Percentiles rank a stretch among this genome's conserved stretches.
phyloP scores from a whole-genome alignment of 2,797 vertebrate genomes.

The Crypturellus tataupa region DNA sequence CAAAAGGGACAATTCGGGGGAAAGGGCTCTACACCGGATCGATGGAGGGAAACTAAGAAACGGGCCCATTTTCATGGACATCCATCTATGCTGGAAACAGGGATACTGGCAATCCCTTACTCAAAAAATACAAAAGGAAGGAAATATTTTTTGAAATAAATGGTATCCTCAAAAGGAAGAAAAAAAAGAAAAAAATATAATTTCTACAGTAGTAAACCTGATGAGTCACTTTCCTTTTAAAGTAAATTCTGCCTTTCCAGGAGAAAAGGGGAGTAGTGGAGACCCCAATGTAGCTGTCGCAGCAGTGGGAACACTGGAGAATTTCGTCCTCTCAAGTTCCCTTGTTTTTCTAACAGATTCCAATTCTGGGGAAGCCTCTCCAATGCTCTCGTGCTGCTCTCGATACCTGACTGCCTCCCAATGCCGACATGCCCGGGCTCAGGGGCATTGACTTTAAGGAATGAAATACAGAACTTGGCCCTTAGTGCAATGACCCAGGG shows the following conservation, averaged over 20 bases:
- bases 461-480: neutral
- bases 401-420: neutral
- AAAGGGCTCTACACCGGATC: neutral
- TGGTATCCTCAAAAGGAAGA: neutral
- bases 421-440: neutral
- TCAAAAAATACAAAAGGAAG: neutral
- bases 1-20: neutral
- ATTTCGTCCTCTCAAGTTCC: neutral
- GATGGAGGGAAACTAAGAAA: neutral
- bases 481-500: neutral
- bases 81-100: neutral
- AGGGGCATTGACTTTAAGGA: slow-evolving; percentile 14
- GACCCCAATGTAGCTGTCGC: neutral
- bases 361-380: neutral
- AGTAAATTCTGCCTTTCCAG: neutral
- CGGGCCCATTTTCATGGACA: neutral
- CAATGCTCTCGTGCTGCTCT: neutral
- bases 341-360: neutral
- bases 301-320: neutral
- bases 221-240: neutral
- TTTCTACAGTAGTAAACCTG: neutral
- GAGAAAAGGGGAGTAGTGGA: neutral
- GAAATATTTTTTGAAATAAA: neutral
- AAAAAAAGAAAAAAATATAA: neutral
- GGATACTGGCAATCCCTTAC: neutral